Evolutionary conservation across 2,888 invertebrate genomes (phyloP).

Genomic region (Trilocha varians): DNA sequence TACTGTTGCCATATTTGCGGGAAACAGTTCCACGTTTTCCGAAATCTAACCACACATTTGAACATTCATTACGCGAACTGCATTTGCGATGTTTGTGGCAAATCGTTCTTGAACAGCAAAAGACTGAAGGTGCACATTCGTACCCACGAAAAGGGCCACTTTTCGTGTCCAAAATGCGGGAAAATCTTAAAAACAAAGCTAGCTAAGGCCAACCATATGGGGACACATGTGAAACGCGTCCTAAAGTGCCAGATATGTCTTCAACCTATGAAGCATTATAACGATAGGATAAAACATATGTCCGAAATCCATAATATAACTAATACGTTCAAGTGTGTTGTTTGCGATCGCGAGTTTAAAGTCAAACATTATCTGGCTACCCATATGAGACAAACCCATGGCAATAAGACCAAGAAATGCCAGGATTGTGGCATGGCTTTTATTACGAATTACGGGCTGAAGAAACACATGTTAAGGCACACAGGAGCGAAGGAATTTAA

Average conservation of each 20-base stretch:
- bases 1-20: conserved; percentile 49
- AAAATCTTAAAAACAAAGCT: conserved; percentile 50
- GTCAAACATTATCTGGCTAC: conserved; percentile 59
- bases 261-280: conserved; percentile 59
- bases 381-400: conserved; percentile 57
- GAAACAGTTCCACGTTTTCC: conserved; percentile 49
- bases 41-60: conserved; percentile 54
- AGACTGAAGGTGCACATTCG: conserved; percentile 62
- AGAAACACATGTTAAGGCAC: conserved; percentile 61
- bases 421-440: conserved; percentile 62
- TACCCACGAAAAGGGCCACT: conserved; percentile 57
- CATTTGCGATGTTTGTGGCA: conserved; percentile 65
- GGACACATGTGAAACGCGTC: conserved; percentile 47
- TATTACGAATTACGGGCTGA: conserved; percentile 57
- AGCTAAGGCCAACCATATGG: conserved; percentile 50
- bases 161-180: conserved; percentile 45
- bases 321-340: conserved; percentile 47
- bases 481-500: conserved; percentile 46
- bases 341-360: conserved; percentile 46
- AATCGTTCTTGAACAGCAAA: conserved; percentile 62
- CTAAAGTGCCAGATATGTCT: conserved; percentile 55
- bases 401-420: conserved; percentile 60
- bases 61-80: conserved; percentile 66
- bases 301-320: conserved; percentile 52
- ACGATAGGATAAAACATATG: conserved; percentile 59